phyloP scores from a whole-genome alignment of 1,140 invertebrate species.

The Hypsibius dujardini region DNA sequence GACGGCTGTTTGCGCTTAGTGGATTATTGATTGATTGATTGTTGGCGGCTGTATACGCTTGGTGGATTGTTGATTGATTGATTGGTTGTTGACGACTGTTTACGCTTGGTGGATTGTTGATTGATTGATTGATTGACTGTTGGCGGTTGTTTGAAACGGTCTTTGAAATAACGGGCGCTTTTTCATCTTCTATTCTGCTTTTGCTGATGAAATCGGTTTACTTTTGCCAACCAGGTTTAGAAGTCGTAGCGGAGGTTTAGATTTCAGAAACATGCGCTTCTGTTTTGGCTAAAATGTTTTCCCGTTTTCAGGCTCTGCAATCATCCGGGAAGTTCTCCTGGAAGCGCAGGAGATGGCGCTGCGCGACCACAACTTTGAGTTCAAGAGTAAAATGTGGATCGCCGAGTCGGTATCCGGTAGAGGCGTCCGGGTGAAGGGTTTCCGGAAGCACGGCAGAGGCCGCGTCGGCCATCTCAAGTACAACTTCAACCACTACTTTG shows the following conservation, averaged over 20 bases:
- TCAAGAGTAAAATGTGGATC: constrained; percentile 84
- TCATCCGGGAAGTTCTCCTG: constrained; percentile 29
- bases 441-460: constrained; percentile 56
- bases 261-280: too few relatives aligned
- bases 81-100: too few relatives aligned
- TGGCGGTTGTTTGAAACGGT: too few relatives aligned
- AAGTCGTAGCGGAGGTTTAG: background rate
- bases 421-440: constrained; percentile 54
- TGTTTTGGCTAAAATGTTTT: too few relatives aligned
- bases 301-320: constrained; percentile 26
- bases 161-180: too few relatives aligned
- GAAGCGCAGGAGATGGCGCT: constrained; percentile 77
- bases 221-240: too few relatives aligned
- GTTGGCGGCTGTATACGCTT: too few relatives aligned
- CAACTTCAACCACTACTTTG: constrained; percentile 65
- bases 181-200: too few relatives aligned
- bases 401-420: constrained; percentile 67
- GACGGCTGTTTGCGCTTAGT: constrained; percentile 2
- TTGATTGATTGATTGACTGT: too few relatives aligned
- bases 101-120: too few relatives aligned
- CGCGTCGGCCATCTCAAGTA: constrained; percentile 55
- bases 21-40: background rate
- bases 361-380: constrained; percentile 77
- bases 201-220: too few relatives aligned
- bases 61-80: too few relatives aligned